Evolutionary conservation across 2,113 vertebrate genomes (phyloP).

Genomic region (Alexandromys fortis): DNA sequence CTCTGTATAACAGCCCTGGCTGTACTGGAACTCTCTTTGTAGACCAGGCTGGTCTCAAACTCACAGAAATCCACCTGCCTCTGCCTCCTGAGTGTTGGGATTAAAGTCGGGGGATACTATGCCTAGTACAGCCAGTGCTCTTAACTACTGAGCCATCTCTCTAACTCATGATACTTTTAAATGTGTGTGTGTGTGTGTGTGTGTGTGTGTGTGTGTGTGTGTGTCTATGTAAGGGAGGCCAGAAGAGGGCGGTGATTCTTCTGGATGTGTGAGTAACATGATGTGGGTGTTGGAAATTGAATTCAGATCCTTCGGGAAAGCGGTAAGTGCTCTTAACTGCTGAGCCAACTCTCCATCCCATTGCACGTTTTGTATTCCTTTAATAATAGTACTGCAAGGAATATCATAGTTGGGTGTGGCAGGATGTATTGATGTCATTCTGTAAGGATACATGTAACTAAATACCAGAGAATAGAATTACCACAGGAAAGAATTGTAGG

Average conservation of each 20-base stretch:
- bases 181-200: background rate
- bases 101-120: background rate
- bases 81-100: background rate
- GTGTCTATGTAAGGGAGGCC: too few relatives aligned
- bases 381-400: conserved; percentile 26
- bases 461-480: conserved; percentile 24
- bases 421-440: background rate
- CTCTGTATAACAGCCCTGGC: background rate
- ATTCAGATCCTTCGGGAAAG: background rate
- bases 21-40: background rate
- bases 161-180: background rate
- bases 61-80: background rate
- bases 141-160: background rate
- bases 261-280: too few relatives aligned
- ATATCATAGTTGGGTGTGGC: background rate
- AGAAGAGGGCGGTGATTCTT: too few relatives aligned
- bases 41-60: background rate
- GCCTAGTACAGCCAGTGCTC: background rate
- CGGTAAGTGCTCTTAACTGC: background rate
- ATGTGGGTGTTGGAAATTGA: background rate
- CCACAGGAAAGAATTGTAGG: background rate
- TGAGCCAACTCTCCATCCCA: background rate
- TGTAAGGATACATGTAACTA: background rate
- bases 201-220: background rate
- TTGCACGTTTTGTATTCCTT: background rate